Evolutionary conservation across 2,888 invertebrate species (phyloP).

Genomic region (Geotrupes spiniger): DNA sequence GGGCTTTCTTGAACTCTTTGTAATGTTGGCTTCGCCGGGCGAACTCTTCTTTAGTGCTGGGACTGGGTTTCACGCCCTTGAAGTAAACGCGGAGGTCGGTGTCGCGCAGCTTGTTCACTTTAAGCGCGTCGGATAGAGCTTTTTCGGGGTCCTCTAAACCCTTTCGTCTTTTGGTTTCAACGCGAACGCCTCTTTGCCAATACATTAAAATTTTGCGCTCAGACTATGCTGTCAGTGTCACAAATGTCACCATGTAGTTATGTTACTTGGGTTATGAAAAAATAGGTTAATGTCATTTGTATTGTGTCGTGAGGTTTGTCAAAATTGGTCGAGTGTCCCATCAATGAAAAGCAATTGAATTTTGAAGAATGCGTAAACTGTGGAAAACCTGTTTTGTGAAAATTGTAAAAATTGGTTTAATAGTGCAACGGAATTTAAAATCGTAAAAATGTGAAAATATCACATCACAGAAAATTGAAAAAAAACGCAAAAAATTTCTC

Average conservation of each 20-base stretch:
- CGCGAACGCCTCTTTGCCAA: constrained; percentile 26
- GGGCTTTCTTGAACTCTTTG: constrained; percentile 24
- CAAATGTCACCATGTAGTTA: constrained; percentile 2
- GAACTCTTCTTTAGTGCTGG: constrained; percentile 19
- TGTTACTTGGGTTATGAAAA: too few relatives aligned
- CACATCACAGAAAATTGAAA: too few relatives aligned
- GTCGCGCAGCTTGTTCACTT: constrained; percentile 24
- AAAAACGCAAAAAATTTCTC: too few relatives aligned
- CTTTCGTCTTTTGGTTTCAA: constrained; percentile 23
- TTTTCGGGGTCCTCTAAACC: constrained; percentile 17
- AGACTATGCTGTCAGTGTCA: constrained; percentile 8
- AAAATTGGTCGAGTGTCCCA: too few relatives aligned
- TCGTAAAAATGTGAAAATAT: too few relatives aligned
- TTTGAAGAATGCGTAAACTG: too few relatives aligned
- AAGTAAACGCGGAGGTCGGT: constrained; percentile 16
- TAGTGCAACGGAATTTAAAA: too few relatives aligned
- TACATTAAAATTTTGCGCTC: constrained; percentile 21
- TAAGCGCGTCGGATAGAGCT: constrained; percentile 25
- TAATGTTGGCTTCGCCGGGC: constrained; percentile 24
- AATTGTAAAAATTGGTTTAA: too few relatives aligned
- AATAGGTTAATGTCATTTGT: too few relatives aligned
- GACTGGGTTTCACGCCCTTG: constrained; percentile 1
- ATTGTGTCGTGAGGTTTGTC: too few relatives aligned
- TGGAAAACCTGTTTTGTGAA: too few relatives aligned
- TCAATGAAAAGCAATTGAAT: too few relatives aligned